Evolutionary conservation across 2,888 invertebrate species (phyloP).

Genomic region (Bruchidius siliquastri): DNA sequence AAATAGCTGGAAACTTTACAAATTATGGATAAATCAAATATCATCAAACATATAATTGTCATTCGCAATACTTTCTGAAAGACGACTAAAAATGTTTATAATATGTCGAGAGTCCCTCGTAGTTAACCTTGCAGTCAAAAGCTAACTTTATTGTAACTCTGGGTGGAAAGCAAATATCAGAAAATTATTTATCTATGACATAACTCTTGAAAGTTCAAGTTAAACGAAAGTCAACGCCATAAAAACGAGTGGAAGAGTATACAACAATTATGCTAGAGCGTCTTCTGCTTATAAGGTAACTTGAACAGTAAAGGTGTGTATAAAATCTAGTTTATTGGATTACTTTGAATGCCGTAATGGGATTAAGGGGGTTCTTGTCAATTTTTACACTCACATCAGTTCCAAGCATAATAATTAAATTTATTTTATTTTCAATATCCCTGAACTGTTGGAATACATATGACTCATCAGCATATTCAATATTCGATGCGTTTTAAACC

Average conservation of each 20-base stretch:
- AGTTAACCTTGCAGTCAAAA: neutral
- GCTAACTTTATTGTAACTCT: neutral
- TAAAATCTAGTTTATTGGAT: neutral
- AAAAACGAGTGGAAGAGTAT: neutral
- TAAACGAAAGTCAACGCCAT: slow-evolving; percentile 20
- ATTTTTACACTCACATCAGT: neutral
- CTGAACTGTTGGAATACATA: no score
- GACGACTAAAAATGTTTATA: no score
- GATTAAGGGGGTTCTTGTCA: neutral
- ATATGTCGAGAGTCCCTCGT: neutral
- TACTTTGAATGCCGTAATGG: neutral
- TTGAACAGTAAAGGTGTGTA: neutral
- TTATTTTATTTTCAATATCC: no score
- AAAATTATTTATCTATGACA: slow-evolving; percentile 17
- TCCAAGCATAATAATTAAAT: no score
- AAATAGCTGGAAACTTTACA: no score
- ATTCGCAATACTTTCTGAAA: no score
- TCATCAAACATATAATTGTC: no score
- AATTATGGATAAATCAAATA: no score
- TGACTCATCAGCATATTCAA: no score
- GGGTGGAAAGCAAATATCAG: slow-evolving; percentile 5
- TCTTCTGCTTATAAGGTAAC: neutral
- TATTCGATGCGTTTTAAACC: no score
- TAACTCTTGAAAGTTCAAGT: slow-evolving; percentile 23
- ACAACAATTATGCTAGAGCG: neutral